Percentiles rank a stretch among this genome's conserved stretches.
Conservation (phyloP, 2,888 invertebrate genomes). For the Exocentrus adspersus region DNA sequence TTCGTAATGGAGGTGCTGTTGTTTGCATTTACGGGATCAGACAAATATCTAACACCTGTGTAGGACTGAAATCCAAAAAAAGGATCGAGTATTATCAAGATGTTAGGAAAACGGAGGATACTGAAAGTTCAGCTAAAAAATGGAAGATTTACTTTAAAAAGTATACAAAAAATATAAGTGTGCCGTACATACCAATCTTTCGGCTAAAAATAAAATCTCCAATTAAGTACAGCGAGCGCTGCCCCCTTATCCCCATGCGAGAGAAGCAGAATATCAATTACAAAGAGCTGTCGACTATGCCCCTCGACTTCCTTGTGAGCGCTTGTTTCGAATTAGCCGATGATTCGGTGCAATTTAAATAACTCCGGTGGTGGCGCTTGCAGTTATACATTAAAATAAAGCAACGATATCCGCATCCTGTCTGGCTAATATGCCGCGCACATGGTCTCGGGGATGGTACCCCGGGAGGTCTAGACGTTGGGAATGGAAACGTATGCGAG, state of each 20-base stretch:
- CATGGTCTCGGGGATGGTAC: constrained; percentile 26
- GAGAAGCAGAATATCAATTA: background rate
- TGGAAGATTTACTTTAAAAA: too few species aligned
- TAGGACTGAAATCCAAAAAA: too few species aligned
- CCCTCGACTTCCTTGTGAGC: constrained; percentile 37
- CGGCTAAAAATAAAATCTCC: background rate
- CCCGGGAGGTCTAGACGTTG: constrained; percentile 36
- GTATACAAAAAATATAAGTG: too few species aligned
- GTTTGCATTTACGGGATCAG: too few species aligned
- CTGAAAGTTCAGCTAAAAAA: too few species aligned
- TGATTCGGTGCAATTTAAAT: constrained; percentile 36
- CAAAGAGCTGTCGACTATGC: constrained; percentile 25
- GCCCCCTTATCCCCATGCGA: too few species aligned
- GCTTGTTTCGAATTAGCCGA: constrained; percentile 43
- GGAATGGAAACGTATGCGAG: constrained; percentile 31
- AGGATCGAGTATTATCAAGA: too few species aligned
- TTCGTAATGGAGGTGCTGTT: too few species aligned
- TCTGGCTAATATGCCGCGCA: constrained; percentile 29
- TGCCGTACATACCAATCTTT: background rate
- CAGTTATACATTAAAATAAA: too few species aligned
- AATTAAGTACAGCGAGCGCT: background rate
- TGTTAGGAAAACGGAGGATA: too few species aligned
- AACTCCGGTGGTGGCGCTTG: constrained; percentile 36
- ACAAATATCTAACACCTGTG: too few species aligned
- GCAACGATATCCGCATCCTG: constrained; percentile 45